Base-by-base conservation (phyloP, 2,797 vertebrate species). In the Acomys russatus region DNA sequence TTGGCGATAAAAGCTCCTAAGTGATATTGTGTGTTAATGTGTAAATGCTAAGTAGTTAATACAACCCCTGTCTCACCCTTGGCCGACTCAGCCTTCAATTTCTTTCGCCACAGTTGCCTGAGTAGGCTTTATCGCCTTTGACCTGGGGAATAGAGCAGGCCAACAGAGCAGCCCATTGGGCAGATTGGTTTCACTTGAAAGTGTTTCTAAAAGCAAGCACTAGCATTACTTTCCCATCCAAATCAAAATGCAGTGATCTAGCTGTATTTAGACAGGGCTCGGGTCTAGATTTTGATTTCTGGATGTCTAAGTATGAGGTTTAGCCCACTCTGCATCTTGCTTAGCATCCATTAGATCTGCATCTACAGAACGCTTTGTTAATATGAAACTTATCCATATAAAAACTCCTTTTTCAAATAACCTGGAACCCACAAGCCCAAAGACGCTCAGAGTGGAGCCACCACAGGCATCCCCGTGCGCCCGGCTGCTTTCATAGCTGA, bases 111-210 rank as follows among this genome's bases (percentile, higher is more conserved):
- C 83, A 66, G 84, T 64, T 88, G 54, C 76, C 78, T 91, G 68
- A 87, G 77, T 79, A 49, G 59, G 76, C 88, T 94, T 97, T 95
- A 73, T 88, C 64, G 35, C 56, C 91, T 80, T 94, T 96, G 79
- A 94, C 86, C 82, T 63, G 44, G 28, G 51, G 44, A 64, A 59
- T 0, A 96, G 85, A 91, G 56, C 90, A 90, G 82, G 71, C 90
- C 70, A 79, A 95, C 85, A 92, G 49, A 88, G 66, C 35, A 82
- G n/a, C 35, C 44, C 30, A 11, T 63, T 15, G 30, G 73, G 77
- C 66, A 76, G 18, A 63, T 4, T 18, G 15, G 51, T n/a, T 85
- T 68, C 51, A 82, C 25, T 18, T 84, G 84, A 91, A 94, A 94
- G 23, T 80, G 78, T 76, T 94, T 95, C 85, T 89, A 82, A 44